Conservation (phyloP, 2,797 vertebrate species). For the Nyctibius grandis region DNA sequence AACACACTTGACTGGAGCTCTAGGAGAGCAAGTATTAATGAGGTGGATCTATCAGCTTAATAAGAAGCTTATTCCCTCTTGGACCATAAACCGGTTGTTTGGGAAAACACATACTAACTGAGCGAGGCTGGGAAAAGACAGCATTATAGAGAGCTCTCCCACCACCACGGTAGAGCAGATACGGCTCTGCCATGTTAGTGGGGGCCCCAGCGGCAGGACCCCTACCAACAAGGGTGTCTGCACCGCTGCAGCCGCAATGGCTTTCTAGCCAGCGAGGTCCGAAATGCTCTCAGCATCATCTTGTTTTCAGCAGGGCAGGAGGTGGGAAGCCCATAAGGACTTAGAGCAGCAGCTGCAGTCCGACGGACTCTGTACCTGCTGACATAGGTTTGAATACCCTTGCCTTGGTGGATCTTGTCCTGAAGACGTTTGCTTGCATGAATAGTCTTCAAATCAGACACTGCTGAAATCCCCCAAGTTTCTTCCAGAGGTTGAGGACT, state of each 20-base stretch:
- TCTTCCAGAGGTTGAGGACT: background rate
- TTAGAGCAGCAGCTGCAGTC: background rate
- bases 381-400: background rate
- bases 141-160: background rate
- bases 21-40: background rate
- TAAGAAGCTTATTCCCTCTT: background rate
- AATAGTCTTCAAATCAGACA: background rate
- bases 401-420: background rate
- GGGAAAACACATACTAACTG: background rate
- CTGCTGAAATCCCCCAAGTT: background rate
- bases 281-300: background rate
- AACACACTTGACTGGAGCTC: background rate
- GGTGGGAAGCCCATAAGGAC: background rate
- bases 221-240: background rate
- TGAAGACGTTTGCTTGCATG: background rate
- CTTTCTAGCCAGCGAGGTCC: background rate
- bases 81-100: background rate
- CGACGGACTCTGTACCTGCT: fast-evolving
- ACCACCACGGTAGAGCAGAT: fast-evolving
- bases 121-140: background rate
- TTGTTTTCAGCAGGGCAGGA: background rate
- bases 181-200: fast-evolving
- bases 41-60: background rate
- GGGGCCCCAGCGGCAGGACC: background rate
- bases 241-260: background rate